A percentile compares a stretch with the other conserved stretches of the same genome.
phyloP scores from a whole-genome alignment of 2,888 invertebrate genomes.

The Leucoma salicis region DNA sequence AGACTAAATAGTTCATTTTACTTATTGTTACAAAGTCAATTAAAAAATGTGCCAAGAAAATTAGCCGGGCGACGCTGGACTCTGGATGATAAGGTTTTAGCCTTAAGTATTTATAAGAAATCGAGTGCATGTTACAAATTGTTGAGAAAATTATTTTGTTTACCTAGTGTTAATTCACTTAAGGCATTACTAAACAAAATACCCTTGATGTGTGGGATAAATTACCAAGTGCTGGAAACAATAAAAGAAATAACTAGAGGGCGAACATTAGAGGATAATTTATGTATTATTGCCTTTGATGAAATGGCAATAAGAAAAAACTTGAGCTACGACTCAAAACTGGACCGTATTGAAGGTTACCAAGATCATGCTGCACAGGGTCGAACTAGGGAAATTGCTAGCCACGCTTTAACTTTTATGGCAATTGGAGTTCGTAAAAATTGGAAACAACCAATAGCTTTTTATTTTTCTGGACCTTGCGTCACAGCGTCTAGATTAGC shows the following conservation, averaged over 20 bases:
- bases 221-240: background rate
- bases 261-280: too few relatives aligned
- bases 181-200: background rate
- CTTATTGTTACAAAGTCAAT: background rate
- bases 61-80: background rate
- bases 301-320: constrained; percentile 3
- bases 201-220: background rate
- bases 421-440: too few relatives aligned
- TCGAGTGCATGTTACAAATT: background rate
- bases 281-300: background rate
- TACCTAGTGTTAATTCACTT: background rate
- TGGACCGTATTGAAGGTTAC: constrained; percentile 1
- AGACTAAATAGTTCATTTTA: background rate
- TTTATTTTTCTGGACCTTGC: too few relatives aligned
- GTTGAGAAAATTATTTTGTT: background rate
- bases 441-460: too few relatives aligned
- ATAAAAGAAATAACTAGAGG: background rate
- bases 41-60: background rate
- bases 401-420: too few relatives aligned
- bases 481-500: too few relatives aligned
- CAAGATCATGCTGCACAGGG: constrained; percentile 1
- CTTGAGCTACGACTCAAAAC: background rate
- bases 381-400: background rate
- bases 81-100: background rate
- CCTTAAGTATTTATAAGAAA: background rate